Conservation (phyloP, 2,797 vertebrate genomes). For the Natrix natrix region DNA sequence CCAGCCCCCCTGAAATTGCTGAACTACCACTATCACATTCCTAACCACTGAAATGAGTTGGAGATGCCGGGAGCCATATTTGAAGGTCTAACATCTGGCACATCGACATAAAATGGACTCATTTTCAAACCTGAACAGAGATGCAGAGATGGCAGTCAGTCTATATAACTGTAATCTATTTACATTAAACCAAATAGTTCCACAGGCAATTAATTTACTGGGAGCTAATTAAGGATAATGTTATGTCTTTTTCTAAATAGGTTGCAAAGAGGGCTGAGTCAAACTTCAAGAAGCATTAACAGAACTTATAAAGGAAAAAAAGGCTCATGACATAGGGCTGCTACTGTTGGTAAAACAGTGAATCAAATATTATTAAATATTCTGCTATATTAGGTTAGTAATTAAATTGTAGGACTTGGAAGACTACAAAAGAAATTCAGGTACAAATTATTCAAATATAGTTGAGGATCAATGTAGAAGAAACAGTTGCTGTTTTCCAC, state of each 20-base stretch:
- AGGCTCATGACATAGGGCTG: background rate
- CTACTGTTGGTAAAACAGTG: background rate
- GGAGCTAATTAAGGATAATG: background rate
- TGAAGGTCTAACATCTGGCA: background rate
- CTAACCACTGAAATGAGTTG: background rate
- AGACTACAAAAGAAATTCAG: background rate
- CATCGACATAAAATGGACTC: background rate
- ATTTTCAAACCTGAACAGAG: background rate
- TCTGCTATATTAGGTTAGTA: background rate
- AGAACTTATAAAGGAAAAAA: background rate
- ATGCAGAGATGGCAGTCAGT: background rate
- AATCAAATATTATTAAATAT: background rate
- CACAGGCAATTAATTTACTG: background rate
- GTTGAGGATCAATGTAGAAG: background rate
- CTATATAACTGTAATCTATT: background rate
- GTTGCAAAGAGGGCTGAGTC: background rate
- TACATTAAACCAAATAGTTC: background rate
- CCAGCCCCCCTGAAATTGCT: background rate
- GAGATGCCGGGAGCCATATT: background rate
- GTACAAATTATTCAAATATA: background rate
- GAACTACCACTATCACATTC: background rate
- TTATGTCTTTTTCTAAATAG: background rate
- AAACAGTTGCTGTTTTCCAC: background rate
- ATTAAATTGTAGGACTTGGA: background rate
- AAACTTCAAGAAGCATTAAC: background rate